These are phyloP conservation scores for Shinisaurus crocodilurus DNA, from an alignment of 2,113 vertebrate genomes.

Conservation along the genomic window DNA sequence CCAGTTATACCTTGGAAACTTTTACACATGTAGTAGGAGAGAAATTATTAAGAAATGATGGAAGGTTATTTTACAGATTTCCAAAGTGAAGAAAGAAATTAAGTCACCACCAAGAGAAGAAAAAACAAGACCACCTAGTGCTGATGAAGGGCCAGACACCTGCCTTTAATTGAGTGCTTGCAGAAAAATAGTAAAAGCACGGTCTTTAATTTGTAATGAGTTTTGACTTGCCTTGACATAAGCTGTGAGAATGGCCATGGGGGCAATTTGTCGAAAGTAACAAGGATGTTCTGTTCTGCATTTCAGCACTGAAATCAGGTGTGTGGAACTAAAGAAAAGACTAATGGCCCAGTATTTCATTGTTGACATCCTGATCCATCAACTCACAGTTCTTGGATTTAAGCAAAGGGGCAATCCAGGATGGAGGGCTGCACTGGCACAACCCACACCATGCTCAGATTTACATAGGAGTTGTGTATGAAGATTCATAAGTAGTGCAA, in stretches of 20 bases:
- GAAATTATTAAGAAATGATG: conserved; percentile 46
- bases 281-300: conserved; percentile 50
- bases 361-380: not conserved
- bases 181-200: conserved; percentile 58
- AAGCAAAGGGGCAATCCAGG: not conserved
- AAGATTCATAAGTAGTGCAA: not conserved
- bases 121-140: conserved; percentile 67
- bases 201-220: conserved; percentile 53
- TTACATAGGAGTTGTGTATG: not conserved
- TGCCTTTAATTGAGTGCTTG: conserved; percentile 67
- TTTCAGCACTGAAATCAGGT: not conserved
- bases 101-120: conserved; percentile 57
- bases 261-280: conserved; percentile 28
- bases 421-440: not conserved
- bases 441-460: not conserved
- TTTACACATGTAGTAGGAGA: conserved; percentile 61
- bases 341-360: conserved; percentile 4
- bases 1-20: conserved; percentile 63
- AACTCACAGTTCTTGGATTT: not conserved
- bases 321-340: not conserved
- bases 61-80: conserved; percentile 50
- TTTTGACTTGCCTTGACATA: conserved; percentile 50
- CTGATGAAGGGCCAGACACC: conserved; percentile 66
- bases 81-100: conserved; percentile 62
- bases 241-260: conserved; percentile 39